phyloP scores from a whole-genome alignment of 1,140 invertebrate genomes.

The Hycleus cichorii region DNA sequence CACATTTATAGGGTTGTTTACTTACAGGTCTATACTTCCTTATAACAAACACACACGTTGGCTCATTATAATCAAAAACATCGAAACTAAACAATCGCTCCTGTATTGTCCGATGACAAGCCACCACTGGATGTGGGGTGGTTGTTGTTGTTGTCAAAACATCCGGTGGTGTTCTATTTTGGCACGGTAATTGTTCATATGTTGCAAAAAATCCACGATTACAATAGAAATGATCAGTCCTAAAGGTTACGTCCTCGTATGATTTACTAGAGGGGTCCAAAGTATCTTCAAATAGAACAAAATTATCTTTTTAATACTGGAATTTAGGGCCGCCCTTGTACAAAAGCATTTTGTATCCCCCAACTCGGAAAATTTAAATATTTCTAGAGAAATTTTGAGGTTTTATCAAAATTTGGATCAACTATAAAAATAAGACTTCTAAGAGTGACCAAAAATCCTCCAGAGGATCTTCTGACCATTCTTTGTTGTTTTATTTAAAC shows the following conservation, averaged over 20 bases:
- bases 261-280: slow-evolving; percentile 5
- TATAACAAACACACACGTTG: slow-evolving; percentile 3
- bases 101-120: neutral
- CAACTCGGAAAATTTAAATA: too few relatives aligned
- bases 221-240: slow-evolving; percentile 9
- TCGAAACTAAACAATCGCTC: slow-evolving; percentile 3
- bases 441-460: too few relatives aligned
- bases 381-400: too few relatives aligned
- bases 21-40: neutral
- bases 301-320: too few relatives aligned
- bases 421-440: too few relatives aligned
- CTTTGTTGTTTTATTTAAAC: too few relatives aligned
- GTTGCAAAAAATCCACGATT: slow-evolving; percentile 13
- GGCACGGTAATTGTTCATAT: slow-evolving; percentile 16
- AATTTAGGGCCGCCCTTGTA: too few relatives aligned
- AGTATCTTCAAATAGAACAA: neutral
- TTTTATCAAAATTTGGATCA: too few relatives aligned
- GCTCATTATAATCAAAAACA: slow-evolving; percentile 1
- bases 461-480: too few relatives aligned
- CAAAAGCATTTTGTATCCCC: too few relatives aligned
- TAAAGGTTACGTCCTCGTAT: slow-evolving; percentile 11
- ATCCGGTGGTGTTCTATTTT: neutral
- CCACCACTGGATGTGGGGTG: neutral
- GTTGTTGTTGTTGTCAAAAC: neutral
- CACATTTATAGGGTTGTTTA: neutral